phyloP scores from a whole-genome alignment of 2,888 invertebrate species.

The Oscheius sp. region DNA sequence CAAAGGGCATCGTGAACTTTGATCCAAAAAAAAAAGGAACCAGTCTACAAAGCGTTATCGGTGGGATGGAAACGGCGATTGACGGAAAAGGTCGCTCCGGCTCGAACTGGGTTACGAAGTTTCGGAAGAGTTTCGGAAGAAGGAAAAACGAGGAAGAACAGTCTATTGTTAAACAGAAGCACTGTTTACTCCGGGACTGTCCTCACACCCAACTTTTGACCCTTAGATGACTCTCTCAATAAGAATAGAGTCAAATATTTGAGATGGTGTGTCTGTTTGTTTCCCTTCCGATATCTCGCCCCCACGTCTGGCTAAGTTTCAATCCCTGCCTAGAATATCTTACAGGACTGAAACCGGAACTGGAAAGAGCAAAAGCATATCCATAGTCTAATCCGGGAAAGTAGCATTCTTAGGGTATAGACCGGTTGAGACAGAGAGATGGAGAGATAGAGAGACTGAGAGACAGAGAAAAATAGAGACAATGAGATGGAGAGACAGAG shows the following conservation, averaged over 20 bases:
- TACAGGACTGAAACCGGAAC: too few relatives aligned
- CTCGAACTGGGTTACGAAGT: not conserved
- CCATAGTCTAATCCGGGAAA: too few relatives aligned
- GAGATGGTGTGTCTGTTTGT: conserved; percentile 23
- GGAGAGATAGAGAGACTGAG: too few relatives aligned
- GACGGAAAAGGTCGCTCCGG: not conserved
- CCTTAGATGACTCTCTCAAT: conserved; percentile 1
- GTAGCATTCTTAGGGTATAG: too few relatives aligned
- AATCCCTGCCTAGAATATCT: too few relatives aligned
- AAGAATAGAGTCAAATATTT: conserved; percentile 28
- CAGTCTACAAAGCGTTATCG: not conserved
- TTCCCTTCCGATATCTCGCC: not conserved
- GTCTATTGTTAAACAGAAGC: not conserved
- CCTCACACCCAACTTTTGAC: conserved; percentile 5
- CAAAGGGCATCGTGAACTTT: conserved; percentile 7
- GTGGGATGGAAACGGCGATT: not conserved
- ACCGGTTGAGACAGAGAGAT: too few relatives aligned
- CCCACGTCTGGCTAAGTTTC: too few relatives aligned
- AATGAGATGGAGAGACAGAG: too few relatives aligned
- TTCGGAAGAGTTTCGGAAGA: not conserved
- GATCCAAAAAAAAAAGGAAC: not conserved
- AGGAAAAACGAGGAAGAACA: not conserved
- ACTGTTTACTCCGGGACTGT: not conserved
- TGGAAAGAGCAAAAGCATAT: too few relatives aligned
- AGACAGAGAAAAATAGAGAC: too few relatives aligned